Evolutionary conservation across 2,797 vertebrate genomes (phyloP).

Genomic region (Gadopsis bispinosus): DNA sequence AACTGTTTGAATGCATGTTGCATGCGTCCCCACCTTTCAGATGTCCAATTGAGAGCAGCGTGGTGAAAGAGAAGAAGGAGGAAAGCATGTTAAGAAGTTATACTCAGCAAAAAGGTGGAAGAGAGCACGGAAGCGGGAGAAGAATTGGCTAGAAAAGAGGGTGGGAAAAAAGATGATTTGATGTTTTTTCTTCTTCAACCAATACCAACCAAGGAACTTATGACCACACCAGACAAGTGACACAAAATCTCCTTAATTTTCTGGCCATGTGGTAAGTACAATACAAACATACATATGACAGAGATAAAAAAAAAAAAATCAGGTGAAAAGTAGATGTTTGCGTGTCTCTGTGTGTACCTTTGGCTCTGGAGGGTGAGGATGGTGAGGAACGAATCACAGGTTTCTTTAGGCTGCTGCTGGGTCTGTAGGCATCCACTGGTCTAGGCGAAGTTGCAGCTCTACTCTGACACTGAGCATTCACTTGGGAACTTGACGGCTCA

Average conservation of each 20-base stretch:
- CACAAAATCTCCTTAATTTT: slow-evolving; percentile 10
- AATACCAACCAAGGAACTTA: slow-evolving; percentile 21
- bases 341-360: slow-evolving; percentile 87
- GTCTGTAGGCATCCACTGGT: slow-evolving; percentile 83
- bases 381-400: slow-evolving; percentile 92
- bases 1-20: slow-evolving; percentile 90
- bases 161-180: slow-evolving; percentile 10
- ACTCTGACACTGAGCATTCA: slow-evolving; percentile 81
- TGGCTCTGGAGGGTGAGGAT: slow-evolving; percentile 92
- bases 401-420: slow-evolving; percentile 88
- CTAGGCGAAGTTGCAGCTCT: slow-evolving; percentile 80
- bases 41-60: slow-evolving; percentile 91
- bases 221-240: slow-evolving; percentile 26
- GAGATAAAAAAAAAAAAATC: neutral
- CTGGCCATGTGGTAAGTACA: neutral
- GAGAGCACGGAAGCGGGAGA: slow-evolving; percentile 40
- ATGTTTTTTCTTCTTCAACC: slow-evolving; percentile 28
- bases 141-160: slow-evolving; percentile 29
- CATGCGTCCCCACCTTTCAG: slow-evolving; percentile 95
- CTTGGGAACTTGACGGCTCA: slow-evolving; percentile 91
- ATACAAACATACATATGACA: neutral
- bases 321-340: neutral
- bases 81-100: slow-evolving; percentile 68
- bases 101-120: slow-evolving; percentile 36
- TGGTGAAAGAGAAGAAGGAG: slow-evolving; percentile 87